A percentile compares a stretch with the other conserved stretches of the same genome.
Conservation (phyloP, 1,140 invertebrate species). For the Bombus affinis region DNA sequence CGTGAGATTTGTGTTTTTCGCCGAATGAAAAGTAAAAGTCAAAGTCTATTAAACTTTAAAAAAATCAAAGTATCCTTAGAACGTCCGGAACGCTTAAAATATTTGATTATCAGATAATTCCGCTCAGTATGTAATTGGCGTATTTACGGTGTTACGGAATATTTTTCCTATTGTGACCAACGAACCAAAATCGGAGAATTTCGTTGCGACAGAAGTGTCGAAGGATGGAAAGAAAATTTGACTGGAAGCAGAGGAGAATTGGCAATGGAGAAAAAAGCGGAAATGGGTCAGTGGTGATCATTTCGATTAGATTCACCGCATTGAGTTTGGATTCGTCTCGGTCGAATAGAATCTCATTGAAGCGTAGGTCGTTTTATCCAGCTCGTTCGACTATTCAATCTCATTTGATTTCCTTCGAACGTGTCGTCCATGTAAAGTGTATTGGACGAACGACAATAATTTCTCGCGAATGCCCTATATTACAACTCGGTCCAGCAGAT, state of each 20-base stretch:
- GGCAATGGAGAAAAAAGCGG: conserved; percentile 11
- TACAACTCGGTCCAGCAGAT: not conserved
- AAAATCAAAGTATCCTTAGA: no score
- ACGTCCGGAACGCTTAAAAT: no score
- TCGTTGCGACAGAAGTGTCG: not conserved
- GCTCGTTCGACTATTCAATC: conserved; percentile 41
- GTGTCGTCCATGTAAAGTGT: conserved; percentile 46
- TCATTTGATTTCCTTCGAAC: conserved; percentile 57
- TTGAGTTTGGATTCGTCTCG: conserved; percentile 62
- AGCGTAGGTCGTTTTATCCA: conserved; percentile 38
- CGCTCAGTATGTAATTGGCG: no score
- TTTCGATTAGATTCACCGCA: conserved; percentile 64
- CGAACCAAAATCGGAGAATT: not conserved
- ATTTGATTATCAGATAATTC: no score
- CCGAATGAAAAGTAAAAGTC: not conserved
- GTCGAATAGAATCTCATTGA: conserved; percentile 27
- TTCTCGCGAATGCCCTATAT: conserved; percentile 20
- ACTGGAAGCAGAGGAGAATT: not conserved
- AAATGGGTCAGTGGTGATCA: conserved; percentile 63
- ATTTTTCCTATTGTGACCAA: not conserved
- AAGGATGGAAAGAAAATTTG: not conserved
- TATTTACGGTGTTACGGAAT: no score
- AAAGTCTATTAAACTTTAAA: not conserved
- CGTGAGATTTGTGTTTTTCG: not conserved
- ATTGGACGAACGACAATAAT: conserved; percentile 41